phyloP scores from a whole-genome alignment of 2,113 vertebrate species.

The Crypturellus undulatus region DNA sequence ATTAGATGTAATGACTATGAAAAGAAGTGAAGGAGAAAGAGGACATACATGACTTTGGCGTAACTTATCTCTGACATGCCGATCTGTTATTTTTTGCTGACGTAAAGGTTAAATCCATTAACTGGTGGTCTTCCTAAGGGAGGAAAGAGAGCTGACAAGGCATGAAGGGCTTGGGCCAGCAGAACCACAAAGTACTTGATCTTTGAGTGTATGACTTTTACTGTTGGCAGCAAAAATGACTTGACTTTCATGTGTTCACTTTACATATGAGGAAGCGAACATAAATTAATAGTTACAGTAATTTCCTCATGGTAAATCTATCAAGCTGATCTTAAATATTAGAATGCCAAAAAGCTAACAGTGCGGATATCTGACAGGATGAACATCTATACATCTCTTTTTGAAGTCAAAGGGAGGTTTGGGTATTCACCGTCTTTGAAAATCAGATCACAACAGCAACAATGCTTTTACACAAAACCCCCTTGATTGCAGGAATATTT shows the following conservation, averaged over 20 bases:
- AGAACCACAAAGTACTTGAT: slow-evolving; percentile 15
- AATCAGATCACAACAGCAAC: background rate
- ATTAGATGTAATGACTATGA: slow-evolving; percentile 3
- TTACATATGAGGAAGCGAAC: background rate
- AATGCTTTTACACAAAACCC: background rate
- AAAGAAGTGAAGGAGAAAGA: slow-evolving; percentile 51
- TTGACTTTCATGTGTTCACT: slow-evolving; percentile 49
- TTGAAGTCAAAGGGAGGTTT: slow-evolving; percentile 11
- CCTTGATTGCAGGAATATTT: background rate
- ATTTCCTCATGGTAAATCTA: slow-evolving; percentile 47
- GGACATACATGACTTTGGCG: background rate
- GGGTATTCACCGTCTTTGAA: background rate
- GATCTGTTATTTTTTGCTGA: slow-evolving; percentile 1
- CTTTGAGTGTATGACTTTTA: slow-evolving; percentile 12
- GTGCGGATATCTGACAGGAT: background rate
- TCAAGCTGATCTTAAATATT: background rate
- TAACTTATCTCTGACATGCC: slow-evolving; percentile 18
- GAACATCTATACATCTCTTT: slow-evolving; percentile 19
- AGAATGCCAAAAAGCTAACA: slow-evolving; percentile 38
- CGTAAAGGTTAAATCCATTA: slow-evolving; percentile 62
- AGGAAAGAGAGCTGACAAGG: slow-evolving; percentile 43
- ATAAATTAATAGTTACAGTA: slow-evolving; percentile 50
- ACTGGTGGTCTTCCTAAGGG: slow-evolving; percentile 21
- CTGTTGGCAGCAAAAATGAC: slow-evolving; percentile 5
- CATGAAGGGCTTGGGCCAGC: slow-evolving; percentile 27